Conservation (phyloP, 1,140 invertebrate genomes). For the Hylaeus anthracinus region DNA sequence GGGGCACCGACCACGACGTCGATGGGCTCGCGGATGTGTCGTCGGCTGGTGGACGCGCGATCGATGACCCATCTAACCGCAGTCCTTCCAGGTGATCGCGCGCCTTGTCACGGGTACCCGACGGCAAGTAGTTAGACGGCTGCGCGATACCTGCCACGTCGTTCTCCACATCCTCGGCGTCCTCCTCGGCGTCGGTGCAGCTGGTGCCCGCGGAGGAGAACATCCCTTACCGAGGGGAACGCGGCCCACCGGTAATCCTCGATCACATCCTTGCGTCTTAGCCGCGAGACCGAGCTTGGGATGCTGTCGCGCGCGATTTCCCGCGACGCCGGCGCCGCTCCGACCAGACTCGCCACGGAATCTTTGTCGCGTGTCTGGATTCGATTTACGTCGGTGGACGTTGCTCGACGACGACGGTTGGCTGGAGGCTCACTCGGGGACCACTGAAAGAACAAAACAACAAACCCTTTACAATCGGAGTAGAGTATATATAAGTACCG, state of each 20-base stretch:
- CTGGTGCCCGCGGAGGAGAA: constrained; percentile 69
- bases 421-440: too few relatives aligned
- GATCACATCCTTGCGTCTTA: constrained; percentile 59
- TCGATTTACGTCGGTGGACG: too few relatives aligned
- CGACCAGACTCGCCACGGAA: too few relatives aligned
- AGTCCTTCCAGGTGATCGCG: constrained; percentile 77
- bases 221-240: constrained; percentile 63
- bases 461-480: too few relatives aligned
- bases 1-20: constrained; percentile 38
- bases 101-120: constrained; percentile 46
- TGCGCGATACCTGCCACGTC: constrained; percentile 62
- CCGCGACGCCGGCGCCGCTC: not conserved
- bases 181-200: constrained; percentile 74
- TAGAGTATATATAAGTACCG: too few relatives aligned
- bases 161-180: constrained; percentile 79
- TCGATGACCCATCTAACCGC: constrained; percentile 73
- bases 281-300: not conserved
- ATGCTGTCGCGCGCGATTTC: not conserved
- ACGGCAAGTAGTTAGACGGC: constrained; percentile 58
- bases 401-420: too few relatives aligned
- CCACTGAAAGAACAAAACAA: too few relatives aligned
- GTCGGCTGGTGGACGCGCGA: constrained; percentile 46
- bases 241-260: not conserved
- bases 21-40: constrained; percentile 55
- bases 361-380: too few relatives aligned